phyloP scores from a whole-genome alignment of 2,888 invertebrate genomes.

The Acleris laterana region DNA sequence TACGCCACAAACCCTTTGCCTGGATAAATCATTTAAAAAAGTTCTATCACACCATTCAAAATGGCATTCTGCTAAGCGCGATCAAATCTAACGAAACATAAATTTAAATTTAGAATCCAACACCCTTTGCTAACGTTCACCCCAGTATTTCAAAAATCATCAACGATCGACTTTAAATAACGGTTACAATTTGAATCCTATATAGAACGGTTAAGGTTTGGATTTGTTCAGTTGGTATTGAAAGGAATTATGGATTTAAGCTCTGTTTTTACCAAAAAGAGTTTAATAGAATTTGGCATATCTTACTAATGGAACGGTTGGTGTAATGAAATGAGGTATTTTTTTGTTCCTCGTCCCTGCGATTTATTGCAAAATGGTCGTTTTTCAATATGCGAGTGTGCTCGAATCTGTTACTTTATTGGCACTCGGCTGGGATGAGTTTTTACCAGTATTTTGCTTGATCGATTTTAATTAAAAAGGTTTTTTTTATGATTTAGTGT shows the following conservation, averaged over 20 bases:
- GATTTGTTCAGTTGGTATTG: neutral
- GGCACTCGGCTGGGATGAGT: conserved; percentile 32
- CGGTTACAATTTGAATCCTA: conserved; percentile 6
- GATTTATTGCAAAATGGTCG: conserved; percentile 73
- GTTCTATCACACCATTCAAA: conserved; percentile 67
- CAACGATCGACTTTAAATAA: conserved; percentile 44
- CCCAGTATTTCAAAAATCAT: conserved; percentile 63
- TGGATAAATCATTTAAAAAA: conserved; percentile 75
- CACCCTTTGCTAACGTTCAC: conserved; percentile 61
- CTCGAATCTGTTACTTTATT: conserved; percentile 49
- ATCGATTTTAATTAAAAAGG: conserved; percentile 12
- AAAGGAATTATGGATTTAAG: conserved; percentile 45
- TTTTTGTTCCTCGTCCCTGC: conserved; percentile 62
- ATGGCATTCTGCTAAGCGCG: conserved; percentile 74
- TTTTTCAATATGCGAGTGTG: conserved; percentile 69
- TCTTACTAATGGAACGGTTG: conserved; percentile 79
- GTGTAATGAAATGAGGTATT: conserved; percentile 79
- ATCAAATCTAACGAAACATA: conserved; percentile 84
- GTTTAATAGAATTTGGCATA: conserved; percentile 79
- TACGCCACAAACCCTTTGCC: conserved; percentile 52
- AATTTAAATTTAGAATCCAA: conserved; percentile 82
- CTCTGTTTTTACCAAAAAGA: conserved; percentile 60
- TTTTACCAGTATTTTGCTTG: conserved; percentile 30
- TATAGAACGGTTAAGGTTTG: conserved; percentile 1
- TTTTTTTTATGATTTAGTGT: conserved; percentile 3